Evolutionary conservation across 2,888 invertebrate genomes (phyloP), one percentile per base, ranked within the genome.

Genomic region (Pocota personata): DNA sequence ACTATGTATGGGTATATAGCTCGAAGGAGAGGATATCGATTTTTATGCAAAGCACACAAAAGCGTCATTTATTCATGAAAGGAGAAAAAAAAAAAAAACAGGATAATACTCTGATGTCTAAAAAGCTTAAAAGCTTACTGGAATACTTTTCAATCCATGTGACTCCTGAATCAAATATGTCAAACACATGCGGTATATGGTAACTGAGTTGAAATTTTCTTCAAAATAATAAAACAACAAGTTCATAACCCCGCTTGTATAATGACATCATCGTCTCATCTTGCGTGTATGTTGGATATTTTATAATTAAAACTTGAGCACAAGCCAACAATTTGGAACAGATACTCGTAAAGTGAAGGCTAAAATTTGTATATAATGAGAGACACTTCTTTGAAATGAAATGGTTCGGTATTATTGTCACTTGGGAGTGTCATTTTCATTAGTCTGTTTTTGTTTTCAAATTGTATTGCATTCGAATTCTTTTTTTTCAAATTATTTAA

Each of bases 231-330:
- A 67, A 84, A 79, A 57, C 79, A 66, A 79, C 69, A 50, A 79
- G 84, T 79, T 84, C 79, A 84, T 84, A 84, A 84, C 84, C 84
- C 75, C 79, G 64, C 58, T 67, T 58, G 75, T 79, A 79, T 76
- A 71, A 71, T 84, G 84, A 84, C 84, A 84, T 84, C 84, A 84
- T 69, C 66, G 32, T 58, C 58, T 27, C 60, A 19, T 66, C 58
- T 19, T 3, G 27, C 40, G 19, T 50, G 40, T 40, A 37, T 58
- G 57, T 35, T 19, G 64, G 58, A 62, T 57, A n/a, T 73, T 55
- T 55, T 62, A 57, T 69, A 48, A 79, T 79, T 64, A 78, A 55
- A 78, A 73, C 48, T 84, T 79, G 83, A 84, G 69, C 62, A 40
- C 48, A 57, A 75, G 83, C 83, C 83, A 84, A 84, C 66, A 46